Evolutionary conservation across 2,113 vertebrate genomes (phyloP).

Genomic region (Python bivittatus): DNA sequence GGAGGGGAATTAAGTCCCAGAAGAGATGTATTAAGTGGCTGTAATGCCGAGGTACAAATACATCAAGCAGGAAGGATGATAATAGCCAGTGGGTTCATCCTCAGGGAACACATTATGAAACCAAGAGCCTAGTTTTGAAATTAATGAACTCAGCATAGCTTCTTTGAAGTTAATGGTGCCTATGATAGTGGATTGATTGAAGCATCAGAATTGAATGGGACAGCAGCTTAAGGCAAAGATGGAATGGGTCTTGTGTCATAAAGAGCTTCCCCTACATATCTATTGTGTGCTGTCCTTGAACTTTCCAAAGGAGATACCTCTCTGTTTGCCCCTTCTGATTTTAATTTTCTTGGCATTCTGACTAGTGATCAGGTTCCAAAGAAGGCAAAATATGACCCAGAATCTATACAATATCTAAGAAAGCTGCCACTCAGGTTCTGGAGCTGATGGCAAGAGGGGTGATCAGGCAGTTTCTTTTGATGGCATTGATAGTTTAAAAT

Average conservation of each 20-base stretch:
- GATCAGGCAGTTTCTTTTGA: not conserved
- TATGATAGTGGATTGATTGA: not conserved
- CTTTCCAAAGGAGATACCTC: not conserved
- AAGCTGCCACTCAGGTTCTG: not conserved
- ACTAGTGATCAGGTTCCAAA: not conserved
- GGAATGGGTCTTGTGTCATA: too few species aligned
- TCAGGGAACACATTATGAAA: not conserved
- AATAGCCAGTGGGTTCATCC: slow-evolving; percentile 35
- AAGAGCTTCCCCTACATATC: not conserved
- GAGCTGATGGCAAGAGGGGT: not conserved
- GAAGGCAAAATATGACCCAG: not conserved
- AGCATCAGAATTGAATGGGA: not conserved
- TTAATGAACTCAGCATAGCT: not conserved
- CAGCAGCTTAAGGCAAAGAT: not conserved
- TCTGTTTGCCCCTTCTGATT: not conserved
- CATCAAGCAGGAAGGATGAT: slow-evolving; percentile 48
- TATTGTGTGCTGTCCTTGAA: not conserved
- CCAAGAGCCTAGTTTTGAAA: slow-evolving; percentile 4
- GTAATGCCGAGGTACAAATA: slow-evolving; percentile 55
- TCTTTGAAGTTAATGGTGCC: slow-evolving; percentile 5
- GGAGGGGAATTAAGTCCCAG: slow-evolving; percentile 32
- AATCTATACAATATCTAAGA: not conserved
- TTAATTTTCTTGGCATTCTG: not conserved
- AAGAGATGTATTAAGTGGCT: slow-evolving; percentile 58
- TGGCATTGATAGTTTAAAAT: not conserved